Conservation (phyloP, 2,888 invertebrate genomes). For the Heliconius sara region DNA sequence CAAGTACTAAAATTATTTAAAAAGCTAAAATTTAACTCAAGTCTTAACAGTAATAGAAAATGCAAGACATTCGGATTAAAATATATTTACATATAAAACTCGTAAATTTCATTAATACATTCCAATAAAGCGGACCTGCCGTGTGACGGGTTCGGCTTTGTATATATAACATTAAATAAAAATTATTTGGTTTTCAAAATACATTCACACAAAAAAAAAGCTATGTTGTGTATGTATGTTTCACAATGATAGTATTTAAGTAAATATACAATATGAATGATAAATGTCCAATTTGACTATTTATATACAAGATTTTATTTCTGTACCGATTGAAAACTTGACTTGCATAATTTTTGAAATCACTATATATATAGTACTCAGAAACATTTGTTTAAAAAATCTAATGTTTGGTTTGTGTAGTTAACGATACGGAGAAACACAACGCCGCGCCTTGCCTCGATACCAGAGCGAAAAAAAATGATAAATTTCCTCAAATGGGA, state of each 20-base stretch:
- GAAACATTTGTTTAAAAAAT: no score
- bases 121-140: constrained; percentile 27
- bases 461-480: no score
- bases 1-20: background rate
- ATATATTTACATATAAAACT: background rate
- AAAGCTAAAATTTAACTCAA: background rate
- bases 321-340: no score
- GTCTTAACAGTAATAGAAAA: constrained; percentile 1
- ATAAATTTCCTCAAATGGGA: no score
- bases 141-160: constrained; percentile 1
- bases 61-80: background rate
- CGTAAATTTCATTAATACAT: constrained; percentile 4
- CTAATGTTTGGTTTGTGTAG: no score
- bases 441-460: no score
- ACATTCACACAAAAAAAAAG: background rate
- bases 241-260: background rate
- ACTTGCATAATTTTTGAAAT: no score
- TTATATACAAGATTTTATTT: no score
- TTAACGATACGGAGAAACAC: no score
- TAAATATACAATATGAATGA: background rate
- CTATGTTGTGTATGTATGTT: no score
- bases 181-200: background rate
- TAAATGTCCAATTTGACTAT: background rate
- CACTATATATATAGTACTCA: no score
- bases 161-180: background rate